Evolutionary conservation across 2,797 vertebrate genomes (phyloP).

Genomic region (Psittacula echo): DNA sequence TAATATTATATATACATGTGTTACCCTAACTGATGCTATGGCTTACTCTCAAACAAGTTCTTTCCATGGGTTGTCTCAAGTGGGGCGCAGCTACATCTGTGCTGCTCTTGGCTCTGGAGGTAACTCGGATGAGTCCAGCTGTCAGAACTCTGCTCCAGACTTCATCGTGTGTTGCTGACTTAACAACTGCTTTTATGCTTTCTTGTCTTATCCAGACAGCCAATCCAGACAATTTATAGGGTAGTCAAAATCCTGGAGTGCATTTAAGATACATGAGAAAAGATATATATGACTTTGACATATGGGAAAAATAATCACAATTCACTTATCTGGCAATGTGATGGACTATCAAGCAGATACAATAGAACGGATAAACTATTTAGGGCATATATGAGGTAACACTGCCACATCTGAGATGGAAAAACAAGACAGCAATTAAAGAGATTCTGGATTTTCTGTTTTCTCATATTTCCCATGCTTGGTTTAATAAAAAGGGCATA

Average conservation of each 20-base stretch:
- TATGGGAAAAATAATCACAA: neutral
- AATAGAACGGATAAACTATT: neutral
- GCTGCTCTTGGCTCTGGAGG: neutral
- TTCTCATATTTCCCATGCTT: neutral
- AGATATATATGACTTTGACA: neutral
- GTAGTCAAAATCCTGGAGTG: neutral
- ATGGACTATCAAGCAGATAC: neutral
- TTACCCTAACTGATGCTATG: neutral
- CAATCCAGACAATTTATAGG: neutral
- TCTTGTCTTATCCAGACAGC: neutral
- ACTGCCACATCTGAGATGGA: fast-evolving
- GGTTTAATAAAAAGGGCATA: neutral
- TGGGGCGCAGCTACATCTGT: fast-evolving
- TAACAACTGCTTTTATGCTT: neutral
- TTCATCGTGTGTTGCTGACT: neutral
- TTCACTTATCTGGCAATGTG: neutral
- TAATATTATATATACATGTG: neutral
- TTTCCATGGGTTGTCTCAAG: neutral
- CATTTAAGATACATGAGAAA: neutral
- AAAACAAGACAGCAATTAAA: neutral
- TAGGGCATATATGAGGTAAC: neutral
- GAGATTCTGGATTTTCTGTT: neutral
- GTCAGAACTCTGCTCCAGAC: neutral
- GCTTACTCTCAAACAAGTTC: neutral
- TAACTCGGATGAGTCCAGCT: neutral